Conservation (phyloP, 2,888 invertebrate genomes). For the Sabatieria punctata region DNA sequence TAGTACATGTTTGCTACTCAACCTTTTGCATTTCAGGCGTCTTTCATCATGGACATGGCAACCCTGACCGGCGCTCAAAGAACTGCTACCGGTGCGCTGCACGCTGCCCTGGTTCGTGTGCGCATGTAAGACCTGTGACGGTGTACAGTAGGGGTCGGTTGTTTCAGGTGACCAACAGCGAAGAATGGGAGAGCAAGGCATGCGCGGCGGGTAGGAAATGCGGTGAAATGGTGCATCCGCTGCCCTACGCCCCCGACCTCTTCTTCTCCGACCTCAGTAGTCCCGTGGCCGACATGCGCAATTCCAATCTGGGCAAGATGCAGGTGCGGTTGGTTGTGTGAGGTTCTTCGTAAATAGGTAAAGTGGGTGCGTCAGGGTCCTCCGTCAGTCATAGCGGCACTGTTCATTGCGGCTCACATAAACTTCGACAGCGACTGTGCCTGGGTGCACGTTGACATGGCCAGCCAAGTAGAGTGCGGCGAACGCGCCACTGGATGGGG, state of each 20-base stretch:
- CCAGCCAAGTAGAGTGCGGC: constrained; percentile 49
- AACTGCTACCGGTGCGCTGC: constrained; percentile 67
- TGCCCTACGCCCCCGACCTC: constrained; percentile 71
- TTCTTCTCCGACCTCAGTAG: constrained; percentile 72
- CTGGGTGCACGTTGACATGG: constrained; percentile 84
- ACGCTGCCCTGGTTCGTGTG: constrained; percentile 63
- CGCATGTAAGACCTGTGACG: too few species aligned
- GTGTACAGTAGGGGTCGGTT: too few species aligned
- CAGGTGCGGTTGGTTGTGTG: constrained; percentile 13
- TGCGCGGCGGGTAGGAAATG: constrained; percentile 51
- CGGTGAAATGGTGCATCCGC: constrained; percentile 66
- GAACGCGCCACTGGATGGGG: constrained; percentile 54
- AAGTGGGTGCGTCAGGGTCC: too few species aligned
- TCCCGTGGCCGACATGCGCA: constrained; percentile 76
- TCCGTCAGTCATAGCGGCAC: constrained; percentile 72
- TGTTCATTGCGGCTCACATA: constrained; percentile 67
- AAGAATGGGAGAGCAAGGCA: constrained; percentile 34
- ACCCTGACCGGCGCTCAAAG: constrained; percentile 77
- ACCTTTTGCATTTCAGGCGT: constrained; percentile 46
- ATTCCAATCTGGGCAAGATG: constrained; percentile 41
- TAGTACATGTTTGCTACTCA: not conserved
- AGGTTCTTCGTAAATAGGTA: too few species aligned
- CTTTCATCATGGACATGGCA: constrained; percentile 71
- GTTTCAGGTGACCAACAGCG: constrained; percentile 54
- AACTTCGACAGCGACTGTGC: constrained; percentile 56